Conservation (phyloP, 2,888 invertebrate species). For the Orthonevra nobilis region DNA sequence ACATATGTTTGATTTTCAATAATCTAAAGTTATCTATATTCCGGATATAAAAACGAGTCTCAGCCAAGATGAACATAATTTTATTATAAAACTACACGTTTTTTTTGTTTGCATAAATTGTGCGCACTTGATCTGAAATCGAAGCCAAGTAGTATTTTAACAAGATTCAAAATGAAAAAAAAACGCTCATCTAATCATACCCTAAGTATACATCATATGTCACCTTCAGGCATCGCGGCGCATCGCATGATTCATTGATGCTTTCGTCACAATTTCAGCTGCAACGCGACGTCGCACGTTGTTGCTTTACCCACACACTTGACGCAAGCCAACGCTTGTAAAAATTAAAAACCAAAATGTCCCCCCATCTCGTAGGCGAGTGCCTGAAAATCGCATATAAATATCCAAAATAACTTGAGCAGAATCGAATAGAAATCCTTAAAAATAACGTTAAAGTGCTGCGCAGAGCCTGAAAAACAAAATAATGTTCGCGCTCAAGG, state of each 20-base stretch:
- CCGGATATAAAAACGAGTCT: no score
- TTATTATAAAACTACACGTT: no score
- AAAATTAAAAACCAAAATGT: slow-evolving; percentile 64
- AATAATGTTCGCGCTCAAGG: background rate
- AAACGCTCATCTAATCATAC: background rate
- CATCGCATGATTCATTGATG: slow-evolving; percentile 32
- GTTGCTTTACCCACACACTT: slow-evolving; percentile 24
- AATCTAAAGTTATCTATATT: no score
- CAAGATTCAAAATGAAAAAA: no score
- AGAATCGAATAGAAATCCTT: slow-evolving; percentile 4
- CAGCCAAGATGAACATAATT: no score
- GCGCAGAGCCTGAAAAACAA: background rate
- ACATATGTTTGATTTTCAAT: no score
- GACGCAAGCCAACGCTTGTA: slow-evolving; percentile 57
- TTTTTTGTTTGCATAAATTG: no score
- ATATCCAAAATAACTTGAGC: slow-evolving; percentile 38
- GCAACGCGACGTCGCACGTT: background rate
- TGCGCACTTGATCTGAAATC: no score
- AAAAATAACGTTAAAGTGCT: slow-evolving; percentile 13
- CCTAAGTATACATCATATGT: no score
- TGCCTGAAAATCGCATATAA: slow-evolving; percentile 17
- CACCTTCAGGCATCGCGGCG: background rate
- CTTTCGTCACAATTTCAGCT: background rate
- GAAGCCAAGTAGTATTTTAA: no score
- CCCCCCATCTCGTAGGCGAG: slow-evolving; percentile 33